Conservation (phyloP, 1,140 invertebrate genomes). For the Steinernema feltiae region DNA sequence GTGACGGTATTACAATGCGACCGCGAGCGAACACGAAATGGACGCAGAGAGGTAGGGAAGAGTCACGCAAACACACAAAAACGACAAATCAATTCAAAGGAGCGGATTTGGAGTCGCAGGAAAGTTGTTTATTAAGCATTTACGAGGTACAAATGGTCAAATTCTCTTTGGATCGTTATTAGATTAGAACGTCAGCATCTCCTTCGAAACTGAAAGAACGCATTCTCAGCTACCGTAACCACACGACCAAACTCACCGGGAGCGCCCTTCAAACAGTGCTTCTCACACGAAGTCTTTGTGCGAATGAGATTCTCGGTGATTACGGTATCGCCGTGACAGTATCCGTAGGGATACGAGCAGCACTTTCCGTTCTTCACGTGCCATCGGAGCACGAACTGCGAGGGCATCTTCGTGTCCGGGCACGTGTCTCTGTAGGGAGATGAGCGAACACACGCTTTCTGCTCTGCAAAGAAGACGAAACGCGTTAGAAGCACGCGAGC, state of each 20-base stretch:
- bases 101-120: too few relatives aligned
- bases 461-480: neutral
- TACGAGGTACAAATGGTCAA: neutral
- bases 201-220: neutral
- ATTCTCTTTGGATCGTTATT: neutral
- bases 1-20: too few relatives aligned
- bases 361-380: slow-evolving; percentile 23
- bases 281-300: neutral
- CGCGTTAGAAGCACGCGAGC: too few relatives aligned
- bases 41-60: too few relatives aligned
- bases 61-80: too few relatives aligned
- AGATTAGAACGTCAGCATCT: neutral
- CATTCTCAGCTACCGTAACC: neutral
- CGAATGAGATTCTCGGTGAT: neutral
- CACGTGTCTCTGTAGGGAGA: neutral
- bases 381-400: slow-evolving; percentile 17
- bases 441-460: neutral
- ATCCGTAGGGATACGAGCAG: slow-evolving; percentile 21
- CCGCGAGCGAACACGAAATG: too few relatives aligned
- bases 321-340: slow-evolving; percentile 11
- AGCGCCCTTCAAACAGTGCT: neutral
- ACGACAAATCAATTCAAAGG: too few relatives aligned
- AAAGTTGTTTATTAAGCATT: too few relatives aligned
- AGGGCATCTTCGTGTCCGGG: neutral
- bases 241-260: neutral